phyloP scores from a whole-genome alignment of 2,113 vertebrate species.

The Argyrosomus japonicus region DNA sequence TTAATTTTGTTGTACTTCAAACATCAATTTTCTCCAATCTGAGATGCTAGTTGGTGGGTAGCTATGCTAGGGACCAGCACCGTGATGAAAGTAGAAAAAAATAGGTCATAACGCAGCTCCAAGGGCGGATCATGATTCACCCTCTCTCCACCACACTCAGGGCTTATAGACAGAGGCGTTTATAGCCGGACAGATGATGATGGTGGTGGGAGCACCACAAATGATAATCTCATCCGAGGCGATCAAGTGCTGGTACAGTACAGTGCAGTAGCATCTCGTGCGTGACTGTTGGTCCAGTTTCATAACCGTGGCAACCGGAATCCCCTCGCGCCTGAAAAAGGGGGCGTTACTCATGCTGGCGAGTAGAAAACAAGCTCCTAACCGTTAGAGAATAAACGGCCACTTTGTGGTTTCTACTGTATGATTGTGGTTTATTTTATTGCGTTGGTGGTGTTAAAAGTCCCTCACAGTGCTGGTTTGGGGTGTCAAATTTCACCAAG shows the following conservation, averaged over 20 bases:
- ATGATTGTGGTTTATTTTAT: background rate
- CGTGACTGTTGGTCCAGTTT: conserved; percentile 60
- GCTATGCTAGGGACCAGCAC: background rate
- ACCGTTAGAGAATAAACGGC: background rate
- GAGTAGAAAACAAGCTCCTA: conserved; percentile 1
- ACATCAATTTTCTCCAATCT: background rate
- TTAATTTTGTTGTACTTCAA: background rate
- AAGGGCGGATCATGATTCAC: conserved; percentile 62
- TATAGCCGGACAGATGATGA: conserved; percentile 46
- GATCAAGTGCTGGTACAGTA: conserved; percentile 47
- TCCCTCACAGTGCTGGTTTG: background rate
- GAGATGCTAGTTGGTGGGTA: conserved; percentile 30
- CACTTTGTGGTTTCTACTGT: too few species aligned
- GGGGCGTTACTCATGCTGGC: conserved; percentile 60
- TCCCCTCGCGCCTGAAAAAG: conserved; percentile 53
- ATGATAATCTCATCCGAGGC: conserved; percentile 66
- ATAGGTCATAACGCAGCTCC: conserved; percentile 66
- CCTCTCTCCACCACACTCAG: conserved; percentile 14
- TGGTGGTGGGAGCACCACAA: conserved; percentile 43
- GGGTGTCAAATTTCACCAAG: background rate
- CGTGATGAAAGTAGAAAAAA: conserved; percentile 29
- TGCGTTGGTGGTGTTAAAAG: background rate
- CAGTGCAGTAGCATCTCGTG: conserved; percentile 47
- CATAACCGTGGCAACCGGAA: conserved; percentile 78
- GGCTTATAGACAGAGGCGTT: conserved; percentile 45